Evolutionary conservation across 2,113 vertebrate species (phyloP).

Genomic region (Misgurnus anguillicaudatus): DNA sequence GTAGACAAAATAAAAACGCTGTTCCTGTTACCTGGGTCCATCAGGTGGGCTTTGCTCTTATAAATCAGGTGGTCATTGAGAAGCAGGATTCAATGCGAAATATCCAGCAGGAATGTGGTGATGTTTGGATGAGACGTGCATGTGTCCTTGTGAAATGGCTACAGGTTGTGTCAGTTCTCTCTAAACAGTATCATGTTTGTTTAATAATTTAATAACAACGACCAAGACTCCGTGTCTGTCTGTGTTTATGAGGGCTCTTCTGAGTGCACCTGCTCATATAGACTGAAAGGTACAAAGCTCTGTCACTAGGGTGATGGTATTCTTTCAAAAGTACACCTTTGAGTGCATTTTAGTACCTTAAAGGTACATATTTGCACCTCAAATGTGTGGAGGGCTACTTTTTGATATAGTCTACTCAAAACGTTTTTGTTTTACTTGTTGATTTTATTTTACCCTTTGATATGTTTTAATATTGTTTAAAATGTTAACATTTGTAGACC

Average conservation of each 20-base stretch:
- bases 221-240: constrained; percentile 11
- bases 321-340: too few relatives aligned
- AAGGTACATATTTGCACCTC: too few relatives aligned
- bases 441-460: too few relatives aligned
- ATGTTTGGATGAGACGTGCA: background rate
- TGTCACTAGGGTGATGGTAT: too few relatives aligned
- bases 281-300: background rate
- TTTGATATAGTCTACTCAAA: too few relatives aligned
- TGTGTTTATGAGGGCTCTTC: constrained; percentile 19
- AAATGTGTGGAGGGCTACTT: too few relatives aligned
- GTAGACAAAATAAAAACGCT: background rate
- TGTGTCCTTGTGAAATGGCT: constrained; percentile 1
- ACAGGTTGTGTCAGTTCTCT: background rate
- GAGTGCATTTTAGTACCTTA: too few relatives aligned
- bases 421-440: too few relatives aligned
- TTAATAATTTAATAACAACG: constrained; percentile 46
- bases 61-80: constrained; percentile 15
- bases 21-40: constrained; percentile 46
- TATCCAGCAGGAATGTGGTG: constrained; percentile 1
- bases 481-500: too few relatives aligned
- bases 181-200: constrained; percentile 42
- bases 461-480: too few relatives aligned
- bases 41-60: constrained; percentile 25
- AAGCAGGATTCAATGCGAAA: background rate
- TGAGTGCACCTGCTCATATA: constrained; percentile 8